Percentiles rank a stretch among this genome's conserved stretches.
Conservation (phyloP, 1,140 invertebrate genomes). For the Drosophila cardini region DNA sequence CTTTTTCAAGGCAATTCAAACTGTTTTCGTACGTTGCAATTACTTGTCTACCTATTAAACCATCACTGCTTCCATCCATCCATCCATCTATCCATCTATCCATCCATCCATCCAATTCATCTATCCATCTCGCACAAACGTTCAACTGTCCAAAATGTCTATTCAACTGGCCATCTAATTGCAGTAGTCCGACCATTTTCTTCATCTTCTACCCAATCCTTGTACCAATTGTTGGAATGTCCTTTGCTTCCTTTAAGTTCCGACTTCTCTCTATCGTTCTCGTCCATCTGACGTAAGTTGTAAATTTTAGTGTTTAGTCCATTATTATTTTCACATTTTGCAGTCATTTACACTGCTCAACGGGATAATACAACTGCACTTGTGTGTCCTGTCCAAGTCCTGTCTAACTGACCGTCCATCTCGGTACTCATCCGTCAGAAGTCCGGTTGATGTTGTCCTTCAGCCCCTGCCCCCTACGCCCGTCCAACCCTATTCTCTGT, state of each 20-base stretch:
- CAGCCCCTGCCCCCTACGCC: conserved; percentile 12
- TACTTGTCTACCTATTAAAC: conserved; percentile 39
- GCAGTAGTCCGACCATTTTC: conserved; percentile 34
- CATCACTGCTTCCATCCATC: conserved; percentile 13
- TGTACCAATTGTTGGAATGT: conserved; percentile 19
- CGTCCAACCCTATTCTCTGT: conserved; percentile 16
- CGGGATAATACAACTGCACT: conserved; percentile 40
- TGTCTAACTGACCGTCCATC: conserved; percentile 36
- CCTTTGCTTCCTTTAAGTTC: conserved; percentile 38
- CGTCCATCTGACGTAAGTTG: conserved; percentile 39
- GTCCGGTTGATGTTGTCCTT: conserved; percentile 46
- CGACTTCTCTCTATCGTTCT: conserved; percentile 4
- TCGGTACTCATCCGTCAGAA: conserved; percentile 45
- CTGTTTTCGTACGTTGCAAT: conserved; percentile 42
- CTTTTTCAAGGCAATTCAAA: conserved; percentile 31
- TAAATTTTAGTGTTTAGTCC: conserved; percentile 63
- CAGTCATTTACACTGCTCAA: conserved; percentile 54
- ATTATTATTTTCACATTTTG: conserved; percentile 69
- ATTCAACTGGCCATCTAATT: conserved; percentile 61
- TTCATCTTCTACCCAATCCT: background rate
- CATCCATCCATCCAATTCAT: conserved; percentile 14
- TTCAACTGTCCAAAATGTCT: conserved; percentile 50
- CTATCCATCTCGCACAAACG: conserved; percentile 35
- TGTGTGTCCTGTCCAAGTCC: conserved; percentile 26
- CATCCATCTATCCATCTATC: conserved; percentile 15